phyloP scores from a whole-genome alignment of 1,140 invertebrate genomes.

The Psix sp. region DNA sequence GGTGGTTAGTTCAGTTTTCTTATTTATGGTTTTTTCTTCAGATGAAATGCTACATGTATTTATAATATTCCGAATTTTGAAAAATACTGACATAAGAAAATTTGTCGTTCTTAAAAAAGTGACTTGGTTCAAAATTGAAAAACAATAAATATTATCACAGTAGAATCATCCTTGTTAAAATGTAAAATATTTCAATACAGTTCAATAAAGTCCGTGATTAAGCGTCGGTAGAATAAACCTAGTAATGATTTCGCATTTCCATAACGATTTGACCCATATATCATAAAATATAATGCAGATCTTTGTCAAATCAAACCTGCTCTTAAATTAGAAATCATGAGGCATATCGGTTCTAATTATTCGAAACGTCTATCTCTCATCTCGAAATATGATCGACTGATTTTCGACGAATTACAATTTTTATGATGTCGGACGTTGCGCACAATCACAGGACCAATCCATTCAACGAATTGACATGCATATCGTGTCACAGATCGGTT shows the following conservation, averaged over 20 bases:
- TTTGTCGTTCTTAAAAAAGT: too few relatives aligned
- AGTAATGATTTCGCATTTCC: too few relatives aligned
- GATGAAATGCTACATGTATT: too few relatives aligned
- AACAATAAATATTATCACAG: too few relatives aligned
- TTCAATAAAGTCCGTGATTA: too few relatives aligned
- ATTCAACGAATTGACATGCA: slow-evolving; percentile 55
- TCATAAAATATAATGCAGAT: background rate
- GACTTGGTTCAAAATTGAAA: too few relatives aligned
- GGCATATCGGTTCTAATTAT: slow-evolving; percentile 29
- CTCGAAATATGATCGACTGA: slow-evolving; percentile 34
- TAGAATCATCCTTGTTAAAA: too few relatives aligned
- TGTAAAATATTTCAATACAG: too few relatives aligned
- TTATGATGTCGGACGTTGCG: slow-evolving; percentile 25
- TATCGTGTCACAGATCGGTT: slow-evolving; percentile 50
- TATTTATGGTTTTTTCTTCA: too few relatives aligned
- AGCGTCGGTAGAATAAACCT: too few relatives aligned
- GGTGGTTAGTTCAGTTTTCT: slow-evolving; percentile 14
- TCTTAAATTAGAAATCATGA: slow-evolving; percentile 3
- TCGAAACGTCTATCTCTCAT: slow-evolving; percentile 33
- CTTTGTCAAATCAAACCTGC: background rate
- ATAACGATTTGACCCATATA: slow-evolving; percentile 1
- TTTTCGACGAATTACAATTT: slow-evolving; percentile 45
- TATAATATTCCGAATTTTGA: too few relatives aligned
- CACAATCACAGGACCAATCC: slow-evolving; percentile 47
- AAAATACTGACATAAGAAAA: too few relatives aligned